Percentiles rank a stretch among this genome's conserved stretches.
Evolutionary conservation across 2,888 invertebrate species (phyloP).

Genomic region (Azorinus chamasolen): DNA sequence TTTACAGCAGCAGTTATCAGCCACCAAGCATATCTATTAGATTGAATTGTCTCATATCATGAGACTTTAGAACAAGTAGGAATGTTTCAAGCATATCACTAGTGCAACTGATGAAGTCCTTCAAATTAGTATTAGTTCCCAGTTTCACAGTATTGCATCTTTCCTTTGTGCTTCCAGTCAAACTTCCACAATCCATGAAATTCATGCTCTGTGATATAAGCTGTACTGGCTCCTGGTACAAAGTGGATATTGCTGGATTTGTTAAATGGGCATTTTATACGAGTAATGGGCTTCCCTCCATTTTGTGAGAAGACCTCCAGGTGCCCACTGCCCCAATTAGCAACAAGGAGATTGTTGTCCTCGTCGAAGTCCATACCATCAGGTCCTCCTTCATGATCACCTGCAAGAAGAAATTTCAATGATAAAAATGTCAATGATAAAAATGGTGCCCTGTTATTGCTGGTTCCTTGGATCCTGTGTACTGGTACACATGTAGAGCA

Average conservation of each 20-base stretch:
- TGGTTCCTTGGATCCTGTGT: too few species aligned
- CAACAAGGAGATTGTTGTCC: constrained; percentile 80
- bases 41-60: too few species aligned
- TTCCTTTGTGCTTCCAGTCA: constrained; percentile 80
- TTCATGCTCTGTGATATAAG: constrained; percentile 83
- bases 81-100: too few species aligned
- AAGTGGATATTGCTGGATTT: constrained; percentile 83
- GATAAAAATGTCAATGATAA: too few species aligned
- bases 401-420: constrained; percentile 64
- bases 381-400: constrained; percentile 80
- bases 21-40: too few species aligned
- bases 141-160: constrained; percentile 80
- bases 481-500: too few species aligned
- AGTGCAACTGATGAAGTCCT: too few species aligned
- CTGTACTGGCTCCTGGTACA: constrained; percentile 73
- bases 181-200: constrained; percentile 82
- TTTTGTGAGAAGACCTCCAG: constrained; percentile 81
- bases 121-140: too few species aligned
- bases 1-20: too few species aligned
- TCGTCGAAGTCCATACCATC: constrained; percentile 85
- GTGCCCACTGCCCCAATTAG: constrained; percentile 80
- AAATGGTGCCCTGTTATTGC: too few species aligned
- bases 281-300: constrained; percentile 75
- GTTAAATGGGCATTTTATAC: constrained; percentile 81
- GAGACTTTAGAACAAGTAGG: too few species aligned